phyloP scores from a whole-genome alignment of 2,113 vertebrate genomes.

The Hippopotamus amphibius region DNA sequence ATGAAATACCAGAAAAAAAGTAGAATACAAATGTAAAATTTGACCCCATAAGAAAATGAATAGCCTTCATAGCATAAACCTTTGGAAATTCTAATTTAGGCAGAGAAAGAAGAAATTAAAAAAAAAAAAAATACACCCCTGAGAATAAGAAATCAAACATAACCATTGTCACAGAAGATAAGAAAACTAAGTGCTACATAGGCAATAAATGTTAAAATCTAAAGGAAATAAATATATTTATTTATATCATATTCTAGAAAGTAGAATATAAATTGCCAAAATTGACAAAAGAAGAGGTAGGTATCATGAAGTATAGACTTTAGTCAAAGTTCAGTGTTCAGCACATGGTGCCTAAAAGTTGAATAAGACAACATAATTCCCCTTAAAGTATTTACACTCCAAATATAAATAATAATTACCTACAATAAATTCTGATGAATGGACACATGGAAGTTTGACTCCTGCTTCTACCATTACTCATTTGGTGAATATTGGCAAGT shows the following conservation, averaged over 20 bases:
- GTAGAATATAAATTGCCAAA: neutral
- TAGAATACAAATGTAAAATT: neutral
- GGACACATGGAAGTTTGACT: neutral
- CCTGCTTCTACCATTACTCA: neutral
- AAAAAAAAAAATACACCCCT: neutral
- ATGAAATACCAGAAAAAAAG: conserved; percentile 28
- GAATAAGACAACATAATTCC: neutral
- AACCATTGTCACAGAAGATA: neutral
- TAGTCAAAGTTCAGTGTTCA: neutral
- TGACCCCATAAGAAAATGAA: neutral
- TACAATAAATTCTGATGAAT: neutral
- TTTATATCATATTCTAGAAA: neutral
- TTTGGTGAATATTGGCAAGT: neutral
- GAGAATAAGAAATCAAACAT: neutral
- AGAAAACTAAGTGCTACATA: neutral
- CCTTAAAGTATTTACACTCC: neutral
- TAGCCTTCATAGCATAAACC: neutral
- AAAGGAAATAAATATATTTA: neutral
- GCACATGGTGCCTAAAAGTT: neutral
- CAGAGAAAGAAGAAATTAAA: neutral
- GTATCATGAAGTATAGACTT: conserved; percentile 1
- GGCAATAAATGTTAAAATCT: neutral
- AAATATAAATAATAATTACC: neutral
- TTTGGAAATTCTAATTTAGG: neutral
- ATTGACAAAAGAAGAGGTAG: neutral